A percentile compares a stretch with the other conserved stretches of the same genome.
Evolutionary conservation across 2,888 invertebrate genomes (phyloP).

Genomic region (Dilophus febrilis): DNA sequence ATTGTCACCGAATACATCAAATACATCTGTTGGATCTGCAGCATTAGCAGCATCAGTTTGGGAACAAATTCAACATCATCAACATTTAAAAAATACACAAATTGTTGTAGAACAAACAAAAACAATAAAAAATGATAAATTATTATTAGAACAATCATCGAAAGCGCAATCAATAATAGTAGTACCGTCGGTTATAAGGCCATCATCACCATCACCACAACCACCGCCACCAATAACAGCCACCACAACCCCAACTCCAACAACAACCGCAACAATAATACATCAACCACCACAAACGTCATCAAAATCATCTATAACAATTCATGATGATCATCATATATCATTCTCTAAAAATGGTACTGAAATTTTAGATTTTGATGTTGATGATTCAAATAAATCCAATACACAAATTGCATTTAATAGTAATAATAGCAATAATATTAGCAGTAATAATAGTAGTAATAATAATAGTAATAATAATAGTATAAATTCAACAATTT

Average conservation of each 20-base stretch:
- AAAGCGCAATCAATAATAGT: no score
- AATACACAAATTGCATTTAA: slow-evolving; percentile 15
- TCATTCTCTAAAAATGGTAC: slow-evolving; percentile 47
- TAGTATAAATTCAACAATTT: background rate
- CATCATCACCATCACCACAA: slow-evolving; percentile 6
- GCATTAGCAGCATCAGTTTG: no score
- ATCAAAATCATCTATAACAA: slow-evolving; percentile 15
- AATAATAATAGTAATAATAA: no score
- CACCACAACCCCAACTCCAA: no score
- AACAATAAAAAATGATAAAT: no score
- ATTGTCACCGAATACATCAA: background rate
- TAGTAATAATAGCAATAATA: background rate
- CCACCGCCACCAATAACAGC: slow-evolving; percentile 10
- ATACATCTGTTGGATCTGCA: background rate
- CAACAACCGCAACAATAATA: slow-evolving; percentile 12
- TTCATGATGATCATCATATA: slow-evolving; percentile 34
- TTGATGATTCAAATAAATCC: slow-evolving; percentile 9
- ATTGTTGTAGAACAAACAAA: no score
- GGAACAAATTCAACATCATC: background rate
- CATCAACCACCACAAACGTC: no score
- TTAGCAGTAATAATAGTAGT: no score
- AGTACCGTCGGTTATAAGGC: background rate
- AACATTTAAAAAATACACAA: background rate
- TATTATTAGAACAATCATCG: no score
- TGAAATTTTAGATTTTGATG: slow-evolving; percentile 34